Evolutionary conservation across 2,888 invertebrate species (phyloP), one percentile per base, ranked within the genome.

Genomic region (Diarsia rubi): DNA sequence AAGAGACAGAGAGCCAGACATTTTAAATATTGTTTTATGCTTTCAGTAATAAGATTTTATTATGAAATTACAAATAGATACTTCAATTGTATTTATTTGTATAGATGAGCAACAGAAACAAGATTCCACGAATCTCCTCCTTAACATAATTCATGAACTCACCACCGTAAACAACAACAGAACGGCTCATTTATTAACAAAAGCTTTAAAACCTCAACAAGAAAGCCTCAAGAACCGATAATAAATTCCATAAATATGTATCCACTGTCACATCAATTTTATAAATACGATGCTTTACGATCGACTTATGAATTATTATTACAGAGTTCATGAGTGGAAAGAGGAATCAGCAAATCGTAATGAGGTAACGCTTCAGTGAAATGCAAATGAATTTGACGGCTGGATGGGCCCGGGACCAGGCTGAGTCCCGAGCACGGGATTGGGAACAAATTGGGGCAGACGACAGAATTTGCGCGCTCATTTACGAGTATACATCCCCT

Each of bases 371-470:
- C 91, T 88, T 90, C 88, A 88, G 85, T 88, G 91, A 90, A 92
- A 95, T 94, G 94, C 94, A 94, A 95, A 95, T 94, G 92, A 93
- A 92, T 94, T 94, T 91, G 90, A 88, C 88, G 90, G 89, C 86
- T 88, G 88, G 89, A 86, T 89, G 90, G 87, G 83, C 86, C 79
- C 87, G 83, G 88, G 88, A 85, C 84, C 84, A 85, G 79, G 74
- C 69, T 49, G 69, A 63, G 76, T 75, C 76, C 81, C 77, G 85
- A 78, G 78, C 75, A 76, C 83, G 81, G 89, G 89, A 90, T 91
- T 88, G 89, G 84, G 88, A 90, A 91, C 90, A 92, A 93, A 94
- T 94, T 93, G 91, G 90, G 90, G 89, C 89, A 90, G 90, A 91
- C 89, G 90, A 85, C 89, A 83, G 87, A 92, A 90, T 92, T 92